Conservation (phyloP, 2,888 invertebrate species). For the Temnothorax unifasciatus region DNA sequence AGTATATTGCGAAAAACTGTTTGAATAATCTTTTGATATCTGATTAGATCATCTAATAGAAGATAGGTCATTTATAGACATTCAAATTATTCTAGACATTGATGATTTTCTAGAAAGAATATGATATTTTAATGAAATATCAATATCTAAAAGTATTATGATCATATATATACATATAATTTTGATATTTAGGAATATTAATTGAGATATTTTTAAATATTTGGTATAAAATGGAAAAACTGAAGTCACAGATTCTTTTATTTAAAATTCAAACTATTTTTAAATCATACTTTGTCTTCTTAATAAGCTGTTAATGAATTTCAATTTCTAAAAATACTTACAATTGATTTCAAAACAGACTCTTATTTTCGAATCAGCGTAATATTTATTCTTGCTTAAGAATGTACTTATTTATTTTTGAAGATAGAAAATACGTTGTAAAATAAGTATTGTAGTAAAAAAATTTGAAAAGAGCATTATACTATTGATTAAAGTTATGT, state of each 20-base stretch:
- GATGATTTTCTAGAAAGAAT: background rate
- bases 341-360: background rate
- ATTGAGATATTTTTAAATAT: background rate
- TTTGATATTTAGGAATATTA: background rate
- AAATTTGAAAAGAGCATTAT: background rate
- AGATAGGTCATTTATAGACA: background rate
- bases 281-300: background rate
- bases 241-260: background rate
- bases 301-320: conserved; percentile 11
- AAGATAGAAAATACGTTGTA: background rate
- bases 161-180: background rate
- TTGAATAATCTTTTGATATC: conserved; percentile 1
- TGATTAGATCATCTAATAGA: background rate
- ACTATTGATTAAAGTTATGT: background rate
- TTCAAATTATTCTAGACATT: background rate
- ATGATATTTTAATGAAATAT: background rate
- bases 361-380: background rate
- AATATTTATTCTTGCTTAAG: background rate
- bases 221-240: background rate
- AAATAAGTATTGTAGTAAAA: background rate
- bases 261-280: background rate
- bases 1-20: background rate
- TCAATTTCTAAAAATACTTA: background rate
- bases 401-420: background rate
- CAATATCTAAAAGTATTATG: background rate